A percentile compares a stretch with the other conserved stretches of the same genome.
phyloP scores from a whole-genome alignment of 2,888 invertebrate species.

The Papilio demoleus region DNA sequence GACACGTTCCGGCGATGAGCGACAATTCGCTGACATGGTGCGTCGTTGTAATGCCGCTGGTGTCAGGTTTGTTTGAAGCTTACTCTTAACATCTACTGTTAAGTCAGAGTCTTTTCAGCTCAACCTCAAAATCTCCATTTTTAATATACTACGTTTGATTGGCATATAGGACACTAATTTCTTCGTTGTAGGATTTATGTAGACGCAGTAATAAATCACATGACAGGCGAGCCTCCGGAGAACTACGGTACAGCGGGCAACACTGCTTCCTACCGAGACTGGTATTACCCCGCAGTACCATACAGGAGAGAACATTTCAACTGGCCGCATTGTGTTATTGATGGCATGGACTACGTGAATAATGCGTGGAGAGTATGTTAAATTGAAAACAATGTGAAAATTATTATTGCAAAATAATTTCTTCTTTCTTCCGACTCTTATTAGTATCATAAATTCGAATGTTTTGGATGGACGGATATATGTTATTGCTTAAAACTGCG shows the following conservation, averaged over 20 bases:
- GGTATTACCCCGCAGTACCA: conserved; percentile 86
- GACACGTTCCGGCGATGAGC: conserved; percentile 89
- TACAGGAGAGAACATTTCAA: conserved; percentile 87
- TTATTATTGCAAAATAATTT: too few species aligned
- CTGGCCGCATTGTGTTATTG: conserved; percentile 83
- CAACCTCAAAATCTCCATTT: neutral
- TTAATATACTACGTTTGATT: neutral
- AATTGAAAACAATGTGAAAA: too few species aligned
- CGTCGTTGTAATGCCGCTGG: conserved; percentile 89
- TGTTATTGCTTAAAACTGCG: too few species aligned
- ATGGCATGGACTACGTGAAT: conserved; percentile 85
- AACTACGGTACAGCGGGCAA: conserved; percentile 86
- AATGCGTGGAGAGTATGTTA: conserved; percentile 83
- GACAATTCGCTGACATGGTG: conserved; percentile 89
- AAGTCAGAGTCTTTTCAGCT: too few species aligned
- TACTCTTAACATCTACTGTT: neutral
- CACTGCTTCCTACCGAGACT: conserved; percentile 75
- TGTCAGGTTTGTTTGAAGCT: conserved; percentile 78
- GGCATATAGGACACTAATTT: too few species aligned
- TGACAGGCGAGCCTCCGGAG: conserved; percentile 84
- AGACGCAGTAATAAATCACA: conserved; percentile 93
- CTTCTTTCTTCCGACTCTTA: too few species aligned
- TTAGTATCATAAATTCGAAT: too few species aligned
- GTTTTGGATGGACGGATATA: too few species aligned
- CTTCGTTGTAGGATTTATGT: conserved; percentile 87